Percentiles rank a stretch among this genome's conserved stretches.
Evolutionary conservation across 2,888 invertebrate genomes (phyloP).

Genomic region (Orthosia gracilis): DNA sequence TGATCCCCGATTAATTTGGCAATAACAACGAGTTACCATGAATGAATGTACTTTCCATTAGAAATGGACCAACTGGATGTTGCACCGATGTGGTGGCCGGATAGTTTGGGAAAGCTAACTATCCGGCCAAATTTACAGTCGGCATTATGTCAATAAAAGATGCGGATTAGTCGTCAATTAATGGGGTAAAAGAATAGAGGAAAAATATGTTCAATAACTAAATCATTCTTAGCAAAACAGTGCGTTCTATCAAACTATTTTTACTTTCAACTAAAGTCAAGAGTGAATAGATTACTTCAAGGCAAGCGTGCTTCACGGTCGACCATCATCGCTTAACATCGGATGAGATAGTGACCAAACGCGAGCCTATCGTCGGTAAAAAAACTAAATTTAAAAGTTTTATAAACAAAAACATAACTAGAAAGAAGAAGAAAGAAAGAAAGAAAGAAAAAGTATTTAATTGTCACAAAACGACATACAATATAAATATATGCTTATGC

Average conservation of each 20-base stretch:
- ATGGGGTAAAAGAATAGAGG: not conserved
- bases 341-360: too few relatives aligned
- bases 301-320: too few relatives aligned
- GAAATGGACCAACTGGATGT: not conserved
- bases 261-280: too few relatives aligned
- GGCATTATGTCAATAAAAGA: too few relatives aligned
- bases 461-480: too few relatives aligned
- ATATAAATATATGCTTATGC: too few relatives aligned
- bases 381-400: not conserved
- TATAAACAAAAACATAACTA: too few relatives aligned
- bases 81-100: not conserved
- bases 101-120: not conserved
- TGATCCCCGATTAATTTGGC: conserved; percentile 38
- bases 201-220: not conserved
- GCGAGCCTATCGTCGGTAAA: too few relatives aligned
- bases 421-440: too few relatives aligned
- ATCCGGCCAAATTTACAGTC: not conserved
- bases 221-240: not conserved
- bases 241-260: not conserved
- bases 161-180: not conserved
- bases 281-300: too few relatives aligned
- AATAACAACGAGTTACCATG: not conserved
- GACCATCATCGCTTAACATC: too few relatives aligned
- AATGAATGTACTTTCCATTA: conserved; percentile 8
- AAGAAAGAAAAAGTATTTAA: too few relatives aligned